Evolutionary conservation across 2,888 invertebrate genomes (phyloP), one percentile per base, ranked within the genome.

Genomic region (Caenorhabditis imperialis): DNA sequence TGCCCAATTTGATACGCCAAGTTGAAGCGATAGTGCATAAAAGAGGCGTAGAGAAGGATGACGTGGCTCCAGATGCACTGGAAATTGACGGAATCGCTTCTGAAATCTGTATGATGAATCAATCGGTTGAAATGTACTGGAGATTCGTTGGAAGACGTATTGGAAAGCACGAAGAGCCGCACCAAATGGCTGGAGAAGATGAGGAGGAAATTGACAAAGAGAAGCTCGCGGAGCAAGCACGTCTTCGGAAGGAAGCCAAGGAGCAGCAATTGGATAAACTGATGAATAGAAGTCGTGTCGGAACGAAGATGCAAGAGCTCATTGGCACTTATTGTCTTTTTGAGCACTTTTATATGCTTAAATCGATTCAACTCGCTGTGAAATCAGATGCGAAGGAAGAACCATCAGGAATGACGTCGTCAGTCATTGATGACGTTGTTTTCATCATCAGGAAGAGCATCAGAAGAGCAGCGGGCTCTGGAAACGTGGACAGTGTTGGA

Each of bases 341-440:
- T 82, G 99, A 99, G 89, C 93, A 95, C 88, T 97, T 93, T 89
- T 98, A 95, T 89, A 92, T 98, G 91, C 93, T 94, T 81, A 96
- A 97, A 89, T 96, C 95, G 86, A 93, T 97, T 0, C 92, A 92
- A 48, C 98, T 97, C 90, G 98, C 96, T 1, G 91, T 95, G 54
- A 92, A 92, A 65, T 91, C 95, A 91, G 94, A 95, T 85, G 90
- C 92, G 92, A 84, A 90, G 93, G 75, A 93, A 58, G 89, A 89
- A 30, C 88, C 88, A 7, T 23, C 45, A n/a, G 84, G 89, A 25
- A 83, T 89, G 33, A 93, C 93, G 1, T 95, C 85, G 2, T 96
- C 94, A 81, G 93, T 99, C 91, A 94, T 98, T 0, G 99, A 99
- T 89, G 98, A 99, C 89, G 93, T 96, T 0, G 98, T 98, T 90